phyloP scores from a whole-genome alignment of 2,113 vertebrate genomes.

The Delphinus delphis region DNA sequence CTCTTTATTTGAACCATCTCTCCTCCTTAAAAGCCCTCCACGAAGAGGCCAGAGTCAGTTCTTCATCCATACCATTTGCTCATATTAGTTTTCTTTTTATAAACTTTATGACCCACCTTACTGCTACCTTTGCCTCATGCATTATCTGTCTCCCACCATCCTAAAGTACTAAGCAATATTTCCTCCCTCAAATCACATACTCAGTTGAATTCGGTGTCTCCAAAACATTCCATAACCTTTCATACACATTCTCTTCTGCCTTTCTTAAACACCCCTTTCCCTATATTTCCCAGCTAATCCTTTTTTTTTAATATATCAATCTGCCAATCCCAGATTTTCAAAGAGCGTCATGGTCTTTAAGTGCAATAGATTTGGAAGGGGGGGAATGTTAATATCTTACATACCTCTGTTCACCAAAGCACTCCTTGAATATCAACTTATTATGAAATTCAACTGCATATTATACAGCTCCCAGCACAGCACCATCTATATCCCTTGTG shows the following conservation, averaged over 20 bases:
- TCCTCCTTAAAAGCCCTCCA: neutral
- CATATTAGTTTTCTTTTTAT: neutral
- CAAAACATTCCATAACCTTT: neutral
- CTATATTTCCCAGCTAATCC: neutral
- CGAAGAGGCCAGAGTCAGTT: neutral
- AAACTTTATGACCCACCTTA: neutral
- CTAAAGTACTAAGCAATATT: neutral
- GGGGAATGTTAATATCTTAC: neutral
- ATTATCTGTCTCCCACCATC: neutral
- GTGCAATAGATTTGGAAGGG: neutral
- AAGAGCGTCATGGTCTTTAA: neutral
- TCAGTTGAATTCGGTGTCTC: neutral
- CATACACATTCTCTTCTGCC: neutral
- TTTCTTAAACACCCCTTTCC: neutral
- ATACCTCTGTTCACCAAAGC: neutral
- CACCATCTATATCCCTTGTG: neutral
- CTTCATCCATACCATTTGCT: neutral
- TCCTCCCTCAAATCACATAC: neutral
- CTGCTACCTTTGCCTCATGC: neutral
- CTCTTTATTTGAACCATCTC: neutral
- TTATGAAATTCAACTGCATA: neutral
- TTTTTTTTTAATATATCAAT: neutral
- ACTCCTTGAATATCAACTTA: neutral
- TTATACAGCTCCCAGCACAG: neutral
- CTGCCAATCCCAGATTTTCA: neutral